Conservation (phyloP, 2,888 invertebrate species). For the Zygothrica quintamaculata region DNA sequence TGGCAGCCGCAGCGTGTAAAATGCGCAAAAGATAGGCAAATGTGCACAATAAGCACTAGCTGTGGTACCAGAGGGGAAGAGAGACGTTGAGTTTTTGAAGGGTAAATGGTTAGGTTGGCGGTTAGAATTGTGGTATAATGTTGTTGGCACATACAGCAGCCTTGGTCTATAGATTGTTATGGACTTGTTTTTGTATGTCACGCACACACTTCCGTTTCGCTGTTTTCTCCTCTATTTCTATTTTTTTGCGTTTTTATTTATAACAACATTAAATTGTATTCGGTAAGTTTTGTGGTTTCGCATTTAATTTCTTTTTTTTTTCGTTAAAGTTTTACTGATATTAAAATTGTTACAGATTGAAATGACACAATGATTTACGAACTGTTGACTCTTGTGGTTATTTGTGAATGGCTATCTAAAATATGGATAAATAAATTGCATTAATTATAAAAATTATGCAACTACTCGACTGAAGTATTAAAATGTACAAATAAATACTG, state of each 20-base stretch:
- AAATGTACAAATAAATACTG: no score
- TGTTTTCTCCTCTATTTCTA: not conserved
- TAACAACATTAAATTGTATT: slow-evolving; percentile 21
- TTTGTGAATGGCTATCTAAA: not conserved
- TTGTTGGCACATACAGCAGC: not conserved
- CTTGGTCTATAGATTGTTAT: slow-evolving; percentile 17
- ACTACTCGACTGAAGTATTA: slow-evolving; percentile 5
- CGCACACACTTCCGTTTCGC: not conserved
- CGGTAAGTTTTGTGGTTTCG: slow-evolving; percentile 17
- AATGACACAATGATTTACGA: slow-evolving; percentile 35
- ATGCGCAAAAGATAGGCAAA: slow-evolving; percentile 50
- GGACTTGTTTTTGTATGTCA: slow-evolving; percentile 16
- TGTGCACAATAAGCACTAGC: slow-evolving; percentile 32
- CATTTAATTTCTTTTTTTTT: slow-evolving; percentile 5
- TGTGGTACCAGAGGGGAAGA: no score
- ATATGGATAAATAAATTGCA: slow-evolving; percentile 6
- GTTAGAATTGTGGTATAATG: no score
- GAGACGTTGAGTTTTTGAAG: no score
- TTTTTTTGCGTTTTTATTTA: slow-evolving; percentile 22
- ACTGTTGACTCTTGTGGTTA: not conserved
- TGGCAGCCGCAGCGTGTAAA: slow-evolving; percentile 52
- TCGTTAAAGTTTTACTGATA: slow-evolving; percentile 1
- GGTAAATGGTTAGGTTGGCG: no score
- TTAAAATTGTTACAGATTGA: slow-evolving; percentile 15
- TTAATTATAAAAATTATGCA: slow-evolving; percentile 22